Evolutionary conservation across 1,140 invertebrate species (phyloP).

Genomic region (Drosophila melanica): DNA sequence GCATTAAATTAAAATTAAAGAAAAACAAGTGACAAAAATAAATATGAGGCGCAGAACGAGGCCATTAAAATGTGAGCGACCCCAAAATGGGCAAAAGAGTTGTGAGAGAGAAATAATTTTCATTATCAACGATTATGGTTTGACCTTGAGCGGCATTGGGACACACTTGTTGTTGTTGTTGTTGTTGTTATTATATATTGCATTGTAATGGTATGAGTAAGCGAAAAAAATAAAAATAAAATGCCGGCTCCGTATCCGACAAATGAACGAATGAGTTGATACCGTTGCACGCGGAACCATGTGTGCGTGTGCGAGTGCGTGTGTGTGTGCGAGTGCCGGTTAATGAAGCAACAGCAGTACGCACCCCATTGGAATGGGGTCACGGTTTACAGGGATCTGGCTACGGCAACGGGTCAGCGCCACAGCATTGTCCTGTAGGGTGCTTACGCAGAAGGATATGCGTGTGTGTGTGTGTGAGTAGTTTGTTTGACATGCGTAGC

Average conservation of each 20-base stretch:
- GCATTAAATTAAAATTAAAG: constrained; percentile 81
- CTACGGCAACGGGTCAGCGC: constrained; percentile 11
- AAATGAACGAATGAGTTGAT: constrained; percentile 40
- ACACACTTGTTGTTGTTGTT: constrained; percentile 41
- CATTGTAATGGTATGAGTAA: constrained; percentile 68
- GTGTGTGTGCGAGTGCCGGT: constrained; percentile 53
- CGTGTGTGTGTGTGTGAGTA: constrained; percentile 31
- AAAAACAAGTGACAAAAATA: constrained; percentile 78
- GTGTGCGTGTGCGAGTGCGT: constrained; percentile 34
- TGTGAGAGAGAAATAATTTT: constrained; percentile 72
- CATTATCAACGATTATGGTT: constrained; percentile 83
- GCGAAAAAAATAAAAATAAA: constrained; percentile 59
- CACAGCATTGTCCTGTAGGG: constrained; percentile 60
- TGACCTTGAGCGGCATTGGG: constrained; percentile 80
- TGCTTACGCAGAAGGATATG: constrained; percentile 6
- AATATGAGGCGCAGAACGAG: constrained; percentile 55
- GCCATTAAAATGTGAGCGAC: constrained; percentile 45
- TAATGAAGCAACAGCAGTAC: constrained; percentile 74
- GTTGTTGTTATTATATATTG: constrained; percentile 52
- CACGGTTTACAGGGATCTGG: constrained; percentile 52
- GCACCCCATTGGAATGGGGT: constrained; percentile 79
- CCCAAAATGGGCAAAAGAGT: constrained; percentile 32
- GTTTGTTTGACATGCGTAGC: constrained; percentile 51
- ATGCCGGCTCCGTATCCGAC: constrained; percentile 46
- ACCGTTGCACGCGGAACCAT: constrained; percentile 28